Evolutionary conservation across 1,140 invertebrate genomes (phyloP).

Genomic region (Drosophila nebulosa): DNA sequence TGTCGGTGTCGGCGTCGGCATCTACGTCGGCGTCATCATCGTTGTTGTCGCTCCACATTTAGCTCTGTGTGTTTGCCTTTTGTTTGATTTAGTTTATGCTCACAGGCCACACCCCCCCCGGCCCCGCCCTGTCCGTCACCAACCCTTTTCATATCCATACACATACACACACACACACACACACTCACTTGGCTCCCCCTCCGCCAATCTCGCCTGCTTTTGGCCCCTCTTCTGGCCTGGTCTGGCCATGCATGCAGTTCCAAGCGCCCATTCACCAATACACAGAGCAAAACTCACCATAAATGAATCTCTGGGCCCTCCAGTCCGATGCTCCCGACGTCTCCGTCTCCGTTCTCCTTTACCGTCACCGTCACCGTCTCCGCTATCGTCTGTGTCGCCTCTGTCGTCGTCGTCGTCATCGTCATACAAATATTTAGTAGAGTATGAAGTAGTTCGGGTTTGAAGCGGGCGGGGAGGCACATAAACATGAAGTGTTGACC

Average conservation of each 20-base stretch:
- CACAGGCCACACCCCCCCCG: constrained; percentile 32
- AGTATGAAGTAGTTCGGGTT: constrained; percentile 79
- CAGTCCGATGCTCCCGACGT: constrained; percentile 2
- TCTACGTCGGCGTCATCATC: constrained; percentile 17
- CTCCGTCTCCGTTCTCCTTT: not conserved
- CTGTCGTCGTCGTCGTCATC: constrained; percentile 29
- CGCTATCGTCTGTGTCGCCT: constrained; percentile 16
- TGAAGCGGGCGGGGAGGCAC: constrained; percentile 38
- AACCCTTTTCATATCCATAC: not conserved
- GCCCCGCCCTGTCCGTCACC: not conserved
- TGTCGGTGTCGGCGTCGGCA: not conserved
- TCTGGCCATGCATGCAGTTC: constrained; percentile 48
- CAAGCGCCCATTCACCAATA: constrained; percentile 48
- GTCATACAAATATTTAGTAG: constrained; percentile 80
- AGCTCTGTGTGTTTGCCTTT: constrained; percentile 61
- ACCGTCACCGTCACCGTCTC: constrained; percentile 41
- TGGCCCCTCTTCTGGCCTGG: constrained; percentile 32
- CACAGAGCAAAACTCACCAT: constrained; percentile 26
- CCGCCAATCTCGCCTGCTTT: not conserved
- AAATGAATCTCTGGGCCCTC: constrained; percentile 58
- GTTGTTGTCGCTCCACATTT: constrained; percentile 51
- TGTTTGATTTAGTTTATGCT: constrained; percentile 73
- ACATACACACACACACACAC: not conserved
- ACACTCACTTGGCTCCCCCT: not conserved
- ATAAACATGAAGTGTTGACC: constrained; percentile 75